Evolutionary conservation across 64 coral and sea anemone genomes (phyloP).

Genomic region (Actinia tenebrosa): DNA sequence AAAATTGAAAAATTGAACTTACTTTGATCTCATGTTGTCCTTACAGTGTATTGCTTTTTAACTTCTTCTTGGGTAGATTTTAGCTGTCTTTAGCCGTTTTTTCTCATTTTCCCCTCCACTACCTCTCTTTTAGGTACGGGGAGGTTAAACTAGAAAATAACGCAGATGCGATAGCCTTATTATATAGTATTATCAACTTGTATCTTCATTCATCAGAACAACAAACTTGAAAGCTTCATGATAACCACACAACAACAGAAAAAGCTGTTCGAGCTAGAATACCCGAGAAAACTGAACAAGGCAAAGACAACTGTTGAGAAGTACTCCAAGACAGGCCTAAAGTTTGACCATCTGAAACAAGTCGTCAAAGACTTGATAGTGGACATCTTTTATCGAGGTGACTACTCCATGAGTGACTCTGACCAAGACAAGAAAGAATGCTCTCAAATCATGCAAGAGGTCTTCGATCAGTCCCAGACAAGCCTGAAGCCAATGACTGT

Average conservation of each 20-base stretch:
- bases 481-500: neutral
- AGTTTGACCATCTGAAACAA: constrained; percentile 18
- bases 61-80: too few species aligned
- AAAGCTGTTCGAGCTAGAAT: constrained; percentile 15
- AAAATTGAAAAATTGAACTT: too few species aligned
- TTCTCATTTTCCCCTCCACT: too few species aligned
- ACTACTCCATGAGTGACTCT: constrained; percentile 1
- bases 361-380: constrained; percentile 2
- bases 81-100: too few species aligned
- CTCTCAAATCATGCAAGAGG: neutral
- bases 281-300: neutral
- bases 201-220: constrained; percentile 9
- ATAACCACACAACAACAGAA: constrained; percentile 17
- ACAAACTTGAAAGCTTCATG: neutral
- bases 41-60: too few species aligned
- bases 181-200: too few species aligned
- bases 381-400: constrained; percentile 23
- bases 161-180: too few species aligned
- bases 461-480: neutral
- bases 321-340: constrained; percentile 10
- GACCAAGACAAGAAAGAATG: neutral
- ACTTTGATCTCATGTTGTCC: too few species aligned
- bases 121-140: too few species aligned
- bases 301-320: neutral
- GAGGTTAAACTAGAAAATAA: too few species aligned